Base-by-base conservation (phyloP, 2,888 invertebrate genomes). In the Itoplectis maculator region DNA sequence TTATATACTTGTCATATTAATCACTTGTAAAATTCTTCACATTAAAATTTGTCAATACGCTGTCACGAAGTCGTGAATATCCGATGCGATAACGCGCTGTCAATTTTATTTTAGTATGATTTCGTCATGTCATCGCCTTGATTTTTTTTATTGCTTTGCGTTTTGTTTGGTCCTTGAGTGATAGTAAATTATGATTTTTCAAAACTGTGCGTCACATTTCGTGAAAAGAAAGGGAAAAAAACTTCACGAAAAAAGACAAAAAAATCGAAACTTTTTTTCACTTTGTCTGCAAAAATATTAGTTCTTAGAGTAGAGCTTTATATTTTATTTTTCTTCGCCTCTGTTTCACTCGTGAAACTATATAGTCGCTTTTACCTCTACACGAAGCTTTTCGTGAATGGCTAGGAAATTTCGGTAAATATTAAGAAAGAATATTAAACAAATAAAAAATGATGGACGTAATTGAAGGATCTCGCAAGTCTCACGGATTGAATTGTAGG, bases 241-340 rank as follows among this genome's bases (percentile, higher is more conserved):
- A 35, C 20, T 45, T 23, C 20, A 65, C 65, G 45, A 45, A 20
- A 75, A 81, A 80, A 61, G 69, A 61, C 63, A 13, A 74, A 82
- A n/a, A 79, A 49, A 54, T 61, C 42, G 23, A 83, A 20, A 73
- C 23, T 65, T 63, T 63, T n/a, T 68, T 23, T 15, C 59, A 37
- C 70, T 86, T 66, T 72, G 47, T 73, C 73, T 73, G 73, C 73
- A 73, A 73, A 70, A 73, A 15, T 35, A 73, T 37, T 73, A 73
- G 61, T 77, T 73, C 20, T 45, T 77, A 63, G 63, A 74, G 63
- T 78, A 74, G 81, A 81, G 73, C 69, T 77, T 81, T 73, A 51
- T 51, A 51, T 68, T 73, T 51, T 66, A 23, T 61, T 73, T 54
- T 78, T 68, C 63, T 75, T 79, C 56, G 78, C 82, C 56, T 82